Conservation (phyloP, 1,140 invertebrate genomes). For the Colletes latitarsis region DNA sequence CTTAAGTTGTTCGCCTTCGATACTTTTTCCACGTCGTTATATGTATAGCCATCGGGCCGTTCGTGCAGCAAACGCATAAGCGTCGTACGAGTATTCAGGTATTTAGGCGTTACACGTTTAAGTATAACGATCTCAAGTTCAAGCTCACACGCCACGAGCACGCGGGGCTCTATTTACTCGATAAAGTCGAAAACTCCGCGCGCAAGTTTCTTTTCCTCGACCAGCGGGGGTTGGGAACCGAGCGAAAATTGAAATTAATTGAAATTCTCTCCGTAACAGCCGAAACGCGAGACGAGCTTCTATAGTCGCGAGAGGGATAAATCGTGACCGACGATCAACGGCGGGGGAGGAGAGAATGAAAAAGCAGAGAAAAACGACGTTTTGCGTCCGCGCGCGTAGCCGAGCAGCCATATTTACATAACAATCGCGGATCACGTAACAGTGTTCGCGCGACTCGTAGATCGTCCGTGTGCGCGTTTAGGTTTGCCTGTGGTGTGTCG, state of each 20-base stretch:
- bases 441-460: conserved; percentile 71
- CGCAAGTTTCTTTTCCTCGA: neutral
- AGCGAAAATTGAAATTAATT: conserved; percentile 16
- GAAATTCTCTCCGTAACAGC: neutral
- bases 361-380: conserved; percentile 49
- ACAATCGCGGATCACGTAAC: conserved; percentile 79
- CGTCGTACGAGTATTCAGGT: conserved; percentile 42
- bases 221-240: neutral
- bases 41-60: neutral
- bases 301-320: neutral
- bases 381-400: conserved; percentile 73
- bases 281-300: no score
- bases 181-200: conserved; percentile 15
- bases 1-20: neutral
- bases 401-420: conserved; percentile 78
- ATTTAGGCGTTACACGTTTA: conserved; percentile 50
- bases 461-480: conserved; percentile 55
- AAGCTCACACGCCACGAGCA: conserved; percentile 61
- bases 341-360: conserved; percentile 15
- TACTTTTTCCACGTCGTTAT: neutral
- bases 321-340: neutral
- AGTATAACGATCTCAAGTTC: conserved; percentile 62
- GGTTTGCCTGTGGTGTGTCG: conserved; percentile 61
- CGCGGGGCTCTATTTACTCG: conserved; percentile 38
- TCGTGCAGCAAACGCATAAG: conserved; percentile 41